Base-by-base conservation (phyloP, 1,140 invertebrate genomes). In the Drosophila lacertosa region DNA sequence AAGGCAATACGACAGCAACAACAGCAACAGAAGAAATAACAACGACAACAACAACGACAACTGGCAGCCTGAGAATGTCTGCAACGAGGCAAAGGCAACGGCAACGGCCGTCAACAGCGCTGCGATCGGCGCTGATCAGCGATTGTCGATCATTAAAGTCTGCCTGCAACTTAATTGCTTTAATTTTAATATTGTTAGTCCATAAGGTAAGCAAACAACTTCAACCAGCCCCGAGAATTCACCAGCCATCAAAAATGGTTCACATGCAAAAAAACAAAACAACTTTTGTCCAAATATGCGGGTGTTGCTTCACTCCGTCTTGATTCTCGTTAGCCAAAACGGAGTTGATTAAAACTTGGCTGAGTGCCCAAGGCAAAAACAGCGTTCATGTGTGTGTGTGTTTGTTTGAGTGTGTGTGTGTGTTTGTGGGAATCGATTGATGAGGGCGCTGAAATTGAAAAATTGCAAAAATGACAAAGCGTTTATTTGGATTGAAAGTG, bases 121-220 rank as follows among this genome's bases (percentile, higher is more conserved):
- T 58, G 66, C 75, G 67, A 47, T 78, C 78, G 2, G 6, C 26
- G 51, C 48, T 65, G 69, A 77, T 72, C 63, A 67, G 70, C 77
- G 78, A 82, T 74, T 88, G 81, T 71, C 74, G 77, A 88, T 88
- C 82, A 86, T 86, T 86, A 82, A 88, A 86, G 82, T 88, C 77
- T 86, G 82, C 83, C 82, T 88, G 82, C 82, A 88, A 88, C 82
- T 88, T 88, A 88, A 88, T 88, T 88, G 82, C 82, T 88, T 88
- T 88, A 88, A 81, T 88, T 88, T 88, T 88, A 88, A 88, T 88
- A 82, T 70, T 88, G 70, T 88, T 88, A 88, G 82, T 88, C 64
- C 83, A 88, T 88, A 88, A 88, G 82, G 82, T 88, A 88, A 88
- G 82, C 67, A 20, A 18, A 18, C 44, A 11, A 44, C 35, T 5